phyloP scores from a whole-genome alignment of 2,113 vertebrate species.

The Columba livia region DNA sequence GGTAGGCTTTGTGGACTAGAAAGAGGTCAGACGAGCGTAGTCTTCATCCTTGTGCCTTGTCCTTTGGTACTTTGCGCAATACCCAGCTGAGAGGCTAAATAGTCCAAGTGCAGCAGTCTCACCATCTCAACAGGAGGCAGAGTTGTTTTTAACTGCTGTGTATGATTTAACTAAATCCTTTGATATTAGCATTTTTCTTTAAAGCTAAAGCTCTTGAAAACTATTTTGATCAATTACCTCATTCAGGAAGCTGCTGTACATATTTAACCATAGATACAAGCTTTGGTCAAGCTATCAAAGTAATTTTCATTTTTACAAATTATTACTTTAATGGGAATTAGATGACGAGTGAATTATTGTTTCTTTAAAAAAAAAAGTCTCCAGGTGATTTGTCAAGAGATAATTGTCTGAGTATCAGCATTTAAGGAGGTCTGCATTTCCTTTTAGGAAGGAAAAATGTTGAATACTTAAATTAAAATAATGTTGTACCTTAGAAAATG shows the following conservation, averaged over 20 bases:
- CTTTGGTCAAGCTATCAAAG: slow-evolving; percentile 45
- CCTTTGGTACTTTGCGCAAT: not conserved
- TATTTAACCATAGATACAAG: slow-evolving; percentile 19
- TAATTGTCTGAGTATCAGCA: slow-evolving; percentile 30
- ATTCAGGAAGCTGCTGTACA: slow-evolving; percentile 53
- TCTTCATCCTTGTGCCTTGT: not conserved
- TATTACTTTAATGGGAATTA: slow-evolving; percentile 65
- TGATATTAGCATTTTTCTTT: slow-evolving; percentile 6
- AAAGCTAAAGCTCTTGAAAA: slow-evolving; percentile 27
- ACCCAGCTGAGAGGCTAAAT: not conserved
- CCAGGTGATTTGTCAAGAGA: slow-evolving; percentile 53
- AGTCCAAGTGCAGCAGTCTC: not conserved
- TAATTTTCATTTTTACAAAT: slow-evolving; percentile 48
- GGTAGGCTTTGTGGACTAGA: not conserved
- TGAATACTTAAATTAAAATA: slow-evolving; percentile 37
- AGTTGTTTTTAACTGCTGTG: not conserved
- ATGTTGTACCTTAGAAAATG: slow-evolving; percentile 42
- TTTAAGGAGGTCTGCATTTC: slow-evolving; percentile 38
- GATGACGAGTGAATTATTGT: slow-evolving; percentile 53
- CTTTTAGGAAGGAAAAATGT: slow-evolving; percentile 48
- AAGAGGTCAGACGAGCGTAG: not conserved
- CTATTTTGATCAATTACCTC: slow-evolving; percentile 59
- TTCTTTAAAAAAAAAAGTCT: slow-evolving; percentile 10
- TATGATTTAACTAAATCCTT: not conserved
- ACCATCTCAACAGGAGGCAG: not conserved